Conservation (phyloP, 2,797 vertebrate genomes). For the Phoebastria nigripes region DNA sequence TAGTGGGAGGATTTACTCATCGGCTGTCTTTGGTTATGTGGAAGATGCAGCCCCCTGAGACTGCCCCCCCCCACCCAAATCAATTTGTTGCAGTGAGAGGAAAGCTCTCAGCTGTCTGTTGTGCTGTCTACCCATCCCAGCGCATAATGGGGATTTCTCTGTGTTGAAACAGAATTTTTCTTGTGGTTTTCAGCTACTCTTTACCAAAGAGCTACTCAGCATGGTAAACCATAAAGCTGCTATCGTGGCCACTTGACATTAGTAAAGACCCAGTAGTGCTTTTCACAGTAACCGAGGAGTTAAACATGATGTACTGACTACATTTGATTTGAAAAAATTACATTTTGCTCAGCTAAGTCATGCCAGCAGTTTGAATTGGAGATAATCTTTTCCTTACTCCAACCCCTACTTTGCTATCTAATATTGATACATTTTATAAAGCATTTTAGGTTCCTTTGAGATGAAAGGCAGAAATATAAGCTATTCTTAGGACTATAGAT, state of each 20-base stretch:
- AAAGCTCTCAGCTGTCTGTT: not conserved
- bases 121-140: not conserved
- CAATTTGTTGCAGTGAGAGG: not conserved
- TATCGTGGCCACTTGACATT: not conserved
- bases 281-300: not conserved
- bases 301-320: not conserved
- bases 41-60: not conserved
- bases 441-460: not conserved
- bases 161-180: not conserved
- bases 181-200: not conserved
- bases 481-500: not conserved
- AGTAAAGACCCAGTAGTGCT: not conserved
- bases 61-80: not conserved
- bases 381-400: constrained; percentile 7
- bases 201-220: not conserved
- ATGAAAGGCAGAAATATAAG: not conserved
- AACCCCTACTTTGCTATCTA: not conserved
- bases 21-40: not conserved
- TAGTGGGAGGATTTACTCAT: not conserved
- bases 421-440: not conserved
- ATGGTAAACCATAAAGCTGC: not conserved
- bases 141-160: not conserved
- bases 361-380: not conserved
- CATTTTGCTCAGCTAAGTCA: not conserved
- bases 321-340: not conserved